phyloP scores from a whole-genome alignment of 2,888 invertebrate genomes.

The Drosophila affinis region DNA sequence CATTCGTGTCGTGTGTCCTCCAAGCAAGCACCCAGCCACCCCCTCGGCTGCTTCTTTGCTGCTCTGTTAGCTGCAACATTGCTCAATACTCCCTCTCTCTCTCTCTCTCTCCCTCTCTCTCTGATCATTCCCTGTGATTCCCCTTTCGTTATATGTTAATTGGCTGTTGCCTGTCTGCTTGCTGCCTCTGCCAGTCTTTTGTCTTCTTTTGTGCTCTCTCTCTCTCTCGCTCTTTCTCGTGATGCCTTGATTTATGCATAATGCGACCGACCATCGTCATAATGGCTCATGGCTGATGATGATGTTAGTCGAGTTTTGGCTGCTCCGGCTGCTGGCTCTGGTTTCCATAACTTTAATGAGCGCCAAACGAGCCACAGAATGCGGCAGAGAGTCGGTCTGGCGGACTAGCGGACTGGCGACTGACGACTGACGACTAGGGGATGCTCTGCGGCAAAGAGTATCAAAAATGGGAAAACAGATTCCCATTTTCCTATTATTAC shows the following conservation, averaged over 20 bases:
- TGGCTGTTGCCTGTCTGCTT: not conserved
- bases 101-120: not conserved
- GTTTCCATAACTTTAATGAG: constrained; percentile 31
- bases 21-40: no score
- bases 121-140: not conserved
- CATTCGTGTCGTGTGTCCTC: no score
- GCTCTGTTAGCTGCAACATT: not conserved
- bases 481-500: no score
- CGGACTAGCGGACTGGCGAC: not conserved
- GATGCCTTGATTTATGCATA: constrained; percentile 37
- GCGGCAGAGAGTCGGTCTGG: no score
- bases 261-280: constrained; percentile 32
- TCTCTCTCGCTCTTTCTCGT: constrained; percentile 4
- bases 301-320: constrained; percentile 32
- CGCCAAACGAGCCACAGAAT: not conserved
- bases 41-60: not conserved
- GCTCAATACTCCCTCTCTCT: not conserved
- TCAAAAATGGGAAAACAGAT: not conserved
- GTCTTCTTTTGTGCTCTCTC: not conserved
- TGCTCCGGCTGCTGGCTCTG: constrained; percentile 11
- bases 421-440: not conserved
- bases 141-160: not conserved
- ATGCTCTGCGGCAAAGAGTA: not conserved
- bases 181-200: not conserved
- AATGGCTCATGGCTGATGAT: constrained; percentile 34